These are phyloP conservation scores for Hestina assimilis DNA, from an alignment of 1,140 invertebrate genomes.

Conservation along the genomic window DNA sequence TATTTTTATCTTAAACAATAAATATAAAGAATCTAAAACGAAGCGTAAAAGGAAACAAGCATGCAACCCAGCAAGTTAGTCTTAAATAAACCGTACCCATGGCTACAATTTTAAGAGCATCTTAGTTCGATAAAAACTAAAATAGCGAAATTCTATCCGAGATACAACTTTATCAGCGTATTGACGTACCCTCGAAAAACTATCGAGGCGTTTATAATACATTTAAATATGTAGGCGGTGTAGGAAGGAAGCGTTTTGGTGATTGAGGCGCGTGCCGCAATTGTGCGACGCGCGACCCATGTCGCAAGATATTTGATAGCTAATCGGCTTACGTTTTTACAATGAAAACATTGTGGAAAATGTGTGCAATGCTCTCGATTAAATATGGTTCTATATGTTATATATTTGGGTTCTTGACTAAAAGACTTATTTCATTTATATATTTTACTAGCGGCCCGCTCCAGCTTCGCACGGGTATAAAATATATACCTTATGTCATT, in stretches of 20 bases:
- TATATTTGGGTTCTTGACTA: too few species aligned
- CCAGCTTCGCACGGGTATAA: too few species aligned
- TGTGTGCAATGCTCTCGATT: too few species aligned
- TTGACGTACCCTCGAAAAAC: conserved; percentile 26
- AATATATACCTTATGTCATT: too few species aligned
- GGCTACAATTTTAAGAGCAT: conserved; percentile 6
- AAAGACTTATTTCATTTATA: too few species aligned
- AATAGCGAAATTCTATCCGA: conserved; percentile 15
- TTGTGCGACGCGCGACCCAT: conserved; percentile 34
- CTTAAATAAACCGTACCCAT: not conserved
- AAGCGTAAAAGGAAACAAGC: too few species aligned
- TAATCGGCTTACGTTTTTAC: conserved; percentile 35
- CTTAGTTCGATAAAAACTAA: not conserved
- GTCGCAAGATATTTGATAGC: conserved; percentile 38
- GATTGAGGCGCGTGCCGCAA: too few species aligned
- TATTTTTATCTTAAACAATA: too few species aligned
- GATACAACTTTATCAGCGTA: conserved; percentile 17
- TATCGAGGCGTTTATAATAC: conserved; percentile 42
- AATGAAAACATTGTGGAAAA: not conserved
- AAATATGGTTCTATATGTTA: too few species aligned
- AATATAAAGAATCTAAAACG: too few species aligned
- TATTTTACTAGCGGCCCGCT: too few species aligned
- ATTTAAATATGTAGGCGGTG: conserved; percentile 48
- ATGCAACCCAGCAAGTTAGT: too few species aligned
- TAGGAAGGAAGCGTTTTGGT: conserved; percentile 52